Percentiles rank a stretch among this genome's conserved stretches.
Conservation (phyloP, 2,888 invertebrate genomes). For the Melitaea athalia region DNA sequence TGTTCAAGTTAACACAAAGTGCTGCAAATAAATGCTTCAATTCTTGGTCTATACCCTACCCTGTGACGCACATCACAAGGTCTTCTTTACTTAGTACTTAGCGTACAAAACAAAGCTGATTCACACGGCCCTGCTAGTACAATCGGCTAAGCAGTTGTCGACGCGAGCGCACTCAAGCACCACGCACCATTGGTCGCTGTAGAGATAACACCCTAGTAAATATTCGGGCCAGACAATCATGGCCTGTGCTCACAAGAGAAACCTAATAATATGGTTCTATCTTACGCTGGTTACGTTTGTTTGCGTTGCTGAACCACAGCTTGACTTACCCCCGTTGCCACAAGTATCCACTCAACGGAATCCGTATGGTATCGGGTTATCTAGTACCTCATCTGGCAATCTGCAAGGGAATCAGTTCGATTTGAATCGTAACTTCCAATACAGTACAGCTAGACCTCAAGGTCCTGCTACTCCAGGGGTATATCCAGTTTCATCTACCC, state of each 20-base stretch:
- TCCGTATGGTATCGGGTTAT: conserved; percentile 63
- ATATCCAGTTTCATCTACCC: conserved; percentile 67
- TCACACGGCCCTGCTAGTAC: conserved; percentile 71
- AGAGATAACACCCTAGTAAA: conserved; percentile 39
- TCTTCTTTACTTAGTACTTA: conserved; percentile 41
- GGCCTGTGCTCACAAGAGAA: conserved; percentile 62
- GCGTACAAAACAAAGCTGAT: conserved; percentile 57
- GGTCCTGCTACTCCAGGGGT: conserved; percentile 56
- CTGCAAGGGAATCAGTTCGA: conserved; percentile 72
- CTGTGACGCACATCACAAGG: conserved; percentile 39
- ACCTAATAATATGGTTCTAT: conserved; percentile 55
- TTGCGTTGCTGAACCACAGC: conserved; percentile 65
- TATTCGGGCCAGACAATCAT: conserved; percentile 54
- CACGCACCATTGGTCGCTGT: conserved; percentile 67
- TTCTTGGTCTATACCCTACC: conserved; percentile 30
- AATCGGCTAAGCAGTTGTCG: conserved; percentile 58
- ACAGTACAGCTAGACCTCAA: conserved; percentile 60
- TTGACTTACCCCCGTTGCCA: conserved; percentile 81
- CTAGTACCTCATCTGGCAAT: conserved; percentile 67
- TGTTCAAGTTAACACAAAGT: neutral
- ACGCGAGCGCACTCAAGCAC: conserved; percentile 66
- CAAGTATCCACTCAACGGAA: conserved; percentile 61
- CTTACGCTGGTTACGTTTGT: conserved; percentile 46
- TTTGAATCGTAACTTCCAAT: conserved; percentile 63
- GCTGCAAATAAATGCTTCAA: conserved; percentile 7